Evolutionary conservation across 2,113 vertebrate species (phyloP), one percentile per base, ranked within the genome.

Genomic region (Corapipo altera): DNA sequence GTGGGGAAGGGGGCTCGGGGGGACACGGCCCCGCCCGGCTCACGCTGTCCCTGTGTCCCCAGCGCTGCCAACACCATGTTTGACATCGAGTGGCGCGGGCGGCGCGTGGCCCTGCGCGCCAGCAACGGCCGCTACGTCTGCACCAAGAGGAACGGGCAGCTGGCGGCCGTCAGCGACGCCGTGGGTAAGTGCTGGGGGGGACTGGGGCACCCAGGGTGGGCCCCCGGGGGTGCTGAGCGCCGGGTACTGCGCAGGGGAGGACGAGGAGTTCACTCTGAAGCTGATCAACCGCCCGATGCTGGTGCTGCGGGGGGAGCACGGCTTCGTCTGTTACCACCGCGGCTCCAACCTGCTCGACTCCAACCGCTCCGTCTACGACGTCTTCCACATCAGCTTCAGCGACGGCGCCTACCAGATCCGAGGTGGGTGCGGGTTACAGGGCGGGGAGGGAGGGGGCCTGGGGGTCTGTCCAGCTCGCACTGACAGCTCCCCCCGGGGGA

Each of bases 131-230:
- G 99, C 73, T 99, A 99, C 3, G 98, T 99, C 76, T 99, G 98
- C 95, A 99, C 99, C 85, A 99, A 99, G 98, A 99, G 98, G 97
- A 99, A 99, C 1, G 99, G 99, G 66, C 99, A 99, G 97, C 98
- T 99, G 89, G 99, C 99, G 1, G 99, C 99, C 0, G 97, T 98
- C 97, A 99, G 99, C 2, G 99, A 99, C 26, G 66, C 98, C 5
- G 98, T 98, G 77, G 99, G 99, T 99, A 94, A 98, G 99, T 76
- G 46, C 41, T 2, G 12, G 35, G 58, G 49, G 39, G 24, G 21
- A 0, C 5, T 2, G 0, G 28, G 12, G 49, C 67, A 21, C 4
- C 3, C 1, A 1, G 44, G 3, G 3, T 12, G 5, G 0, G 12
- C 43, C 11, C 62, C 6, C 3, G 9, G 2, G 66, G 86, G 21